Percentiles rank a stretch among this genome's conserved stretches.
Evolutionary conservation across 37 sponge, comb jelly and placozoan genomes (phyloP).

Genomic region (Amphimedon queenslandica): DNA sequence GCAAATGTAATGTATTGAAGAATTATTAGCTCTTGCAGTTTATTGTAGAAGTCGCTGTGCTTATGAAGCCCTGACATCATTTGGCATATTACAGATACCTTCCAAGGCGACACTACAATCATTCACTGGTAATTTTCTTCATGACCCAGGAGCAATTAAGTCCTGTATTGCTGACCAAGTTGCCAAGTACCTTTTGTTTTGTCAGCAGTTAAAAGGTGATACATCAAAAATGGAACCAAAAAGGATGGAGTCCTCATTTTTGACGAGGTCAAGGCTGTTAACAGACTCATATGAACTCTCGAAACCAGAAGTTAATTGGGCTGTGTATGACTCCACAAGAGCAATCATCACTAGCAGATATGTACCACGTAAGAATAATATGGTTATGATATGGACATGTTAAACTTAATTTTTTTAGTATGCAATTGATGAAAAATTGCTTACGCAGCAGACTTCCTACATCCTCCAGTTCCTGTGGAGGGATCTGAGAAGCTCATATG

Average conservation of each 20-base stretch:
- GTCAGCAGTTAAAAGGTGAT: no score
- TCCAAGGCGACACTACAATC: slow-evolving; percentile 5
- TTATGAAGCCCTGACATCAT: slow-evolving; percentile 4
- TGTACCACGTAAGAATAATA: no score
- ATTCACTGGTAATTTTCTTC: slow-evolving; percentile 7
- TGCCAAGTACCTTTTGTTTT: background rate
- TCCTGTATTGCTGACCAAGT: no score
- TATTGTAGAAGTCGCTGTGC: background rate
- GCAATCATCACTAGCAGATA: no score
- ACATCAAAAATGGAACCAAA: background rate
- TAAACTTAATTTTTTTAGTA: background rate
- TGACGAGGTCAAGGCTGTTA: background rate
- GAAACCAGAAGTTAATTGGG: no score
- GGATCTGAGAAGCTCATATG: slow-evolving; percentile 13
- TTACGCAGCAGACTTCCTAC: slow-evolving; percentile 23
- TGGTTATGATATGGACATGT: slow-evolving; percentile 2
- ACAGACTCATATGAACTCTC: no score
- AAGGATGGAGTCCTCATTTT: no score
- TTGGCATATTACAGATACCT: slow-evolving; percentile 1
- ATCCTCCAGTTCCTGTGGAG: slow-evolving; percentile 45
- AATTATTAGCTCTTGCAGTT: no score
- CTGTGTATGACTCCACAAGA: no score
- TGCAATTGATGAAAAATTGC: background rate
- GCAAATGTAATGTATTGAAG: background rate
- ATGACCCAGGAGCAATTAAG: background rate